A percentile compares a stretch with the other conserved stretches of the same genome.
Evolutionary conservation across 2,113 vertebrate genomes (phyloP).

Genomic region (Gopherus evgoodei): DNA sequence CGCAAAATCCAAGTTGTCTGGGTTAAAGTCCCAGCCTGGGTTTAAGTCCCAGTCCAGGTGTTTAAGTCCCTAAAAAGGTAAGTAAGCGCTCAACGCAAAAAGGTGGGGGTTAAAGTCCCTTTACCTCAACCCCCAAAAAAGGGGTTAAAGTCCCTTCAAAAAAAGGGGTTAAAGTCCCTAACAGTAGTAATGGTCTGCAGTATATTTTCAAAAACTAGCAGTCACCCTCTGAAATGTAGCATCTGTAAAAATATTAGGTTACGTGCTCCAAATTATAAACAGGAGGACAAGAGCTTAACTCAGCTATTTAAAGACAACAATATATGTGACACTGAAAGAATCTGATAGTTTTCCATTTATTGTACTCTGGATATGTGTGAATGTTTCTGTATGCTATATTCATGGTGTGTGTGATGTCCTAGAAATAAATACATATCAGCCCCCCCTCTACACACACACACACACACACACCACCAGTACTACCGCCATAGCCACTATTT

Average conservation of each 20-base stretch:
- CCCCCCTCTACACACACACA: rapidly evolving
- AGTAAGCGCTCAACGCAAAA: no score
- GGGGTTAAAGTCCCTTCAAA: no score
- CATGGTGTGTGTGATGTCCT: background rate
- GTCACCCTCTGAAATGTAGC: background rate
- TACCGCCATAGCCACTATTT: background rate
- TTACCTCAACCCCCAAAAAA: no score
- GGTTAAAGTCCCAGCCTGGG: no score
- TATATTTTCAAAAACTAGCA: background rate
- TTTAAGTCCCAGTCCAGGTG: no score
- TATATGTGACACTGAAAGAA: background rate
- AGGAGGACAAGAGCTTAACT: background rate
- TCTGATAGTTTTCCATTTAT: background rate
- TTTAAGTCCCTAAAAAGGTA: no score
- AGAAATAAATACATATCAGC: rapidly evolving
- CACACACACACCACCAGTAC: background rate
- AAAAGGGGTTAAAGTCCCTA: no score
- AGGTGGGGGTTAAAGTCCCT: no score
- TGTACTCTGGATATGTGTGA: background rate
- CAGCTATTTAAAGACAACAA: background rate
- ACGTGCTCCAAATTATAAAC: background rate
- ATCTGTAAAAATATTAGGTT: rapidly evolving
- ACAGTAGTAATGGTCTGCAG: background rate
- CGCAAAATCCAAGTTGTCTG: no score
- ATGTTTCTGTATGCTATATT: background rate